Evolutionary conservation across 2,113 vertebrate genomes (phyloP), one percentile per base, ranked within the genome.

Genomic region (Lasiurus cinereus): DNA sequence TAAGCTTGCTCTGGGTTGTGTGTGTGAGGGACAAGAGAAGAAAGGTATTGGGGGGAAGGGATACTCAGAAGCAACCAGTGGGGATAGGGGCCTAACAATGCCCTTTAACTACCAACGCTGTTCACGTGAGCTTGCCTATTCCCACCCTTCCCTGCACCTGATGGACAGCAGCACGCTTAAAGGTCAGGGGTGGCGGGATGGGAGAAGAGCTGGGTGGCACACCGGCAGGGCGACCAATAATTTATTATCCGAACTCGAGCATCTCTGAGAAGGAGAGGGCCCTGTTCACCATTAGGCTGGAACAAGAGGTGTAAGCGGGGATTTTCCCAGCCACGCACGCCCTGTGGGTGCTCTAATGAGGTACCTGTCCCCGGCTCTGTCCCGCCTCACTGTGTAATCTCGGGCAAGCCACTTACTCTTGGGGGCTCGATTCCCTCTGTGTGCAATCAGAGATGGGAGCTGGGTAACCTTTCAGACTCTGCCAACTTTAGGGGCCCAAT

Each of bases 401-500:
- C 48, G 18, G 80, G 48, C 56, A 91, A 93, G 8, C 50, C 87
- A 86, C 24, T 76, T 90, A 77, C 48, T 87, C 46, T 7, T 39
- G 14, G 77, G 76, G n/a, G 46, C 56, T 90, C 92, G 66, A 89
- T 88, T 90, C 82, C 73, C 73, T 89, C 31, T 52, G n/a, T 83
- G 7, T 29, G 43, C 84, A 84, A 74, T 6, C 64, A 78, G 39
- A 88, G 36, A 77, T 48, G 64, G 59, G 1, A 90, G 48, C 14
- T 84, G 48, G 74, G 69, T 56, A 78, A 91, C 87, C 22, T 95
- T 90, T 80, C 16, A 85, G 83, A 69, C 13, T 91, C 66, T 96
- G 77, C 19, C 80, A 92, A 92, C 31, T 80, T 79, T 52, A 77
- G 39, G 84, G 73, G 13, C 90, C 94, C 82, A 46, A 78, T 48